Evolutionary conservation across 2,113 vertebrate species (phyloP).

Genomic region (Trochalopteron elliotii): DNA sequence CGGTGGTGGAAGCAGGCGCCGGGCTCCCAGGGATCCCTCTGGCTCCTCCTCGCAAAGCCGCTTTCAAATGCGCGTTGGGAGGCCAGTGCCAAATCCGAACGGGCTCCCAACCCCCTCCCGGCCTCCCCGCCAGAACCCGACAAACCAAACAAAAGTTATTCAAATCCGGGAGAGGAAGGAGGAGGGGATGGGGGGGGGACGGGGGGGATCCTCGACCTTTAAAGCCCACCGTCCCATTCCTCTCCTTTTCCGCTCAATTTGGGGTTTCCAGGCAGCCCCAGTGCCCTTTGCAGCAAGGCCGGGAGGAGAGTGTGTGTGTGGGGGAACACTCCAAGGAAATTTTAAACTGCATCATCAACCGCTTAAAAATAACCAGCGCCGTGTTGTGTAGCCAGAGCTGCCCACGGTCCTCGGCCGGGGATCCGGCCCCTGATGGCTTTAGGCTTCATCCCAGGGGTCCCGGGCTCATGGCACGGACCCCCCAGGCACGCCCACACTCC

Average conservation of each 20-base stretch:
- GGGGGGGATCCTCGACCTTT: neutral
- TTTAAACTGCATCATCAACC: constrained; percentile 21
- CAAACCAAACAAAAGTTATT: constrained; percentile 53
- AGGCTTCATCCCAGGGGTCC: neutral
- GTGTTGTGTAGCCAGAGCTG: neutral
- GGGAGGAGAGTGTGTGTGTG: too few relatives aligned
- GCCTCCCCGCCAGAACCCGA: constrained; percentile 28
- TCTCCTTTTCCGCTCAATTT: neutral
- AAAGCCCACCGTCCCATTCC: neutral
- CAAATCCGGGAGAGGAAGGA: neutral
- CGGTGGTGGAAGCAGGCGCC: neutral
- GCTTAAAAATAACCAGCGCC: constrained; percentile 15
- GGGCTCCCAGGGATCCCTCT: constrained; percentile 15
- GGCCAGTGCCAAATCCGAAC: constrained; percentile 23
- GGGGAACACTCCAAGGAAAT: neutral
- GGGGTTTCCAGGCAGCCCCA: neutral
- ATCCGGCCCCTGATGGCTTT: neutral
- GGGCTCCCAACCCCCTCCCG: constrained; percentile 40
- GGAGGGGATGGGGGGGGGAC: neutral
- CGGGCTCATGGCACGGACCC: neutral
- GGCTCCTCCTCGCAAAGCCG: constrained; percentile 33
- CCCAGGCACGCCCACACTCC: neutral
- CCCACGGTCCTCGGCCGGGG: neutral
- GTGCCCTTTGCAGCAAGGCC: neutral
- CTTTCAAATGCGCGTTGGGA: constrained; percentile 25